Percentiles rank a stretch among this genome's conserved stretches.
Conservation (phyloP, 2,888 invertebrate genomes). For the Orchesellides sinensis region DNA sequence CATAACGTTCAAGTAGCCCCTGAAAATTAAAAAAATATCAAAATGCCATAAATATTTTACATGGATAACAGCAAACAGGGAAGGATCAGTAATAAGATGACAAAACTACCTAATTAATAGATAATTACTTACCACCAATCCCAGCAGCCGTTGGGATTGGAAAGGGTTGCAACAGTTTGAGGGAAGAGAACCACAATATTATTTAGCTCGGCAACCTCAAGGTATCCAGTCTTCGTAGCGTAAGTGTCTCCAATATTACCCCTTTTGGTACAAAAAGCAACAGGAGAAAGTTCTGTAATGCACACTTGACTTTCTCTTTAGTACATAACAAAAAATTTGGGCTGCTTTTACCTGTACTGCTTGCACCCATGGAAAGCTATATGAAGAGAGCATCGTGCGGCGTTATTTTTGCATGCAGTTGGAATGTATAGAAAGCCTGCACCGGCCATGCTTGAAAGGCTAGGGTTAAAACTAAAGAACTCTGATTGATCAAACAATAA, state of each 20-base stretch:
- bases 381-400: conserved; percentile 70
- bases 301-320: not conserved
- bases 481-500: conserved; percentile 72
- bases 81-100: too few species aligned
- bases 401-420: conserved; percentile 64
- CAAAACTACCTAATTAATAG: too few species aligned
- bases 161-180: conserved; percentile 59
- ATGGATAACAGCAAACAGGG: not conserved
- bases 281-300: not conserved
- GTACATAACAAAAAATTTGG: not conserved
- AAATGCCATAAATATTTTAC: not conserved
- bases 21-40: conserved; percentile 19
- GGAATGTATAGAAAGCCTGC: conserved; percentile 73
- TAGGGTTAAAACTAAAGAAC: conserved; percentile 68
- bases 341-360: conserved; percentile 66
- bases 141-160: conserved; percentile 71
- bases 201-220: conserved; percentile 72
- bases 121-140: conserved; percentile 69
- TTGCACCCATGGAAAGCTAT: conserved; percentile 74
- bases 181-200: conserved; percentile 72
- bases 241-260: conserved; percentile 62
- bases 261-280: conserved; percentile 1
- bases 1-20: conserved; percentile 65
- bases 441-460: conserved; percentile 64
- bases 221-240: conserved; percentile 67